phyloP scores from a whole-genome alignment of 2,113 vertebrate genomes.

The human (Homo sapiens) region DNA sequence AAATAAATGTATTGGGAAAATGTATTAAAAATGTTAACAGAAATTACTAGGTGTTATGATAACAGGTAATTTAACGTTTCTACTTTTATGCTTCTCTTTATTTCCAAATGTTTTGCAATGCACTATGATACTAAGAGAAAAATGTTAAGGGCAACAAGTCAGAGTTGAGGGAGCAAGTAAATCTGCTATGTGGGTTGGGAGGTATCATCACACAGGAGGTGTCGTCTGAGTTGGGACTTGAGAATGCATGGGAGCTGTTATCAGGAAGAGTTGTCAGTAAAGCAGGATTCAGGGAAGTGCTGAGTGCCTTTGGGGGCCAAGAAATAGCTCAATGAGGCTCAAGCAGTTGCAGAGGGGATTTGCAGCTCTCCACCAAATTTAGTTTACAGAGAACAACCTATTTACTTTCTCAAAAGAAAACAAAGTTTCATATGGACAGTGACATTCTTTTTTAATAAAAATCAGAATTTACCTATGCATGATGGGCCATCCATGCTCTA shows the following conservation, averaged over 20 bases:
- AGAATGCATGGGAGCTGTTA: neutral
- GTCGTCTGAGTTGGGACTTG: neutral
- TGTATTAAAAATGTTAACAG: neutral
- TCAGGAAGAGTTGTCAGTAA: neutral
- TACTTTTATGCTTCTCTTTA: neutral
- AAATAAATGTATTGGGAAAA: neutral
- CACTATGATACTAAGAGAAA: neutral
- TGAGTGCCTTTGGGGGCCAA: neutral
- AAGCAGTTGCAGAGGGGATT: neutral
- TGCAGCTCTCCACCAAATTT: neutral
- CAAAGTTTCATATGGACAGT: neutral
- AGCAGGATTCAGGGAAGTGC: neutral
- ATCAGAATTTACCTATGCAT: neutral
- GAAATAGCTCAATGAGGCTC: neutral
- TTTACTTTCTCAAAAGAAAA: constrained; percentile 32
- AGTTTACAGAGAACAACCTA: neutral
- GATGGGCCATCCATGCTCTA: neutral
- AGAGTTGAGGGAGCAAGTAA: neutral
- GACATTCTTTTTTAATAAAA: constrained; percentile 48
- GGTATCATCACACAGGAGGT: neutral
- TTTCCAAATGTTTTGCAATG: neutral
- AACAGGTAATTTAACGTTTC: neutral
- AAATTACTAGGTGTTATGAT: neutral
- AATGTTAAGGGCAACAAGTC: neutral
- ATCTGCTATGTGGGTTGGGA: neutral